phyloP scores from a whole-genome alignment of 2,797 vertebrate genomes.

The Sorex maritimensis region DNA sequence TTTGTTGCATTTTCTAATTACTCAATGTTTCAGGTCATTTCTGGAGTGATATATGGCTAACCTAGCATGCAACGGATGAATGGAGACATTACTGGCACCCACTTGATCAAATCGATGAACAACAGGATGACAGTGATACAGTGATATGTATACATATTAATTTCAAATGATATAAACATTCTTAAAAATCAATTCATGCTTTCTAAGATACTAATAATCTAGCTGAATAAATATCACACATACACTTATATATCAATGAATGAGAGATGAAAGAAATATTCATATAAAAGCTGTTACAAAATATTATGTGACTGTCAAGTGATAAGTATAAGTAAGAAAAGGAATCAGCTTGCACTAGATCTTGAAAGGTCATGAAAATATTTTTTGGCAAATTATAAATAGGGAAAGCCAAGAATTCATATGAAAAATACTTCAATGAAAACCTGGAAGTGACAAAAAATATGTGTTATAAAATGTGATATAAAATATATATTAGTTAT shows the following conservation, averaged over 20 bases:
- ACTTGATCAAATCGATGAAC: too few species aligned
- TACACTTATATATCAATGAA: conserved; percentile 51
- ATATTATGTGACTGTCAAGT: conserved; percentile 27
- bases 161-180: not conserved
- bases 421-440: conserved; percentile 1
- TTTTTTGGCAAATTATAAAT: conserved; percentile 14
- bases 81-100: too few species aligned
- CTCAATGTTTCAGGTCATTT: conserved; percentile 11
- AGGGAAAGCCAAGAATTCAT: not conserved
- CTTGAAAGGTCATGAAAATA: conserved; percentile 17
- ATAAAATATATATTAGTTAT: not conserved
- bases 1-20: conserved; percentile 50
- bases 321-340: conserved; percentile 44
- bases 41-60: not conserved
- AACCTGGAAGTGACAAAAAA: not conserved
- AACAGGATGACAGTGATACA: too few species aligned
- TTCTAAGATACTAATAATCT: conserved; percentile 61
- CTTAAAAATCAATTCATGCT: conserved; percentile 24
- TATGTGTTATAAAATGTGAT: not conserved
- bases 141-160: too few species aligned
- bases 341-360: not conserved
- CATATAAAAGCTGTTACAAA: conserved; percentile 26
- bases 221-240: conserved; percentile 40
- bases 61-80: too few species aligned
- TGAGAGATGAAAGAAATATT: conserved; percentile 49